Percentiles rank a stretch among this genome's conserved stretches.
Evolutionary conservation across 2,113 vertebrate genomes (phyloP).

Genomic region (Lagopus leucura): DNA sequence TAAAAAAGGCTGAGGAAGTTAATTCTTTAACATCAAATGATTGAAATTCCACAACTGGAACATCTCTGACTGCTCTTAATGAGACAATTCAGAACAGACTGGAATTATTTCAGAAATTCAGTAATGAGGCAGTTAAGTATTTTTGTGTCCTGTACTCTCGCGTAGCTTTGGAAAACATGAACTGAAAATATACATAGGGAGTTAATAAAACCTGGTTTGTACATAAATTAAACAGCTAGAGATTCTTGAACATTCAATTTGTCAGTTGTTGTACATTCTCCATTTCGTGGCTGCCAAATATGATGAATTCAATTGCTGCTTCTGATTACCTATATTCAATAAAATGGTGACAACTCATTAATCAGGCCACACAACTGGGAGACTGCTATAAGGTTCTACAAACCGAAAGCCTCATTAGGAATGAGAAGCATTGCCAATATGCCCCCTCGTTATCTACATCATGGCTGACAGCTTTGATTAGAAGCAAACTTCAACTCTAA

Average conservation of each 20-base stretch:
- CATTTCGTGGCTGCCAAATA: constrained; percentile 30
- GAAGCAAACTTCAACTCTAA: constrained; percentile 24
- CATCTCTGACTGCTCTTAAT: constrained; percentile 3
- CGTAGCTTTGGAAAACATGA: background rate
- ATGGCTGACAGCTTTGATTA: constrained; percentile 29
- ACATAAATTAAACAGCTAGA: constrained; percentile 23
- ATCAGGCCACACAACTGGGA: constrained; percentile 26
- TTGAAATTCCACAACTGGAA: constrained; percentile 46
- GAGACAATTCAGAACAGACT: background rate
- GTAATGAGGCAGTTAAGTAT: background rate
- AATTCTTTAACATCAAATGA: constrained; percentile 36
- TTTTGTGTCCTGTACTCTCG: background rate
- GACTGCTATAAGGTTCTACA: background rate
- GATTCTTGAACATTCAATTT: background rate
- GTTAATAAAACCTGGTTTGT: background rate
- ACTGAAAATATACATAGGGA: background rate
- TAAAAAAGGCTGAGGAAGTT: constrained; percentile 19
- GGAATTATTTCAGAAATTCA: constrained; percentile 21
- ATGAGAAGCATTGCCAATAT: background rate
- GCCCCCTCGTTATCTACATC: constrained; percentile 26
- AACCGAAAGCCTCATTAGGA: constrained; percentile 44
- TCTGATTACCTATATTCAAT: constrained; percentile 39
- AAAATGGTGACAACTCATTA: constrained; percentile 56
- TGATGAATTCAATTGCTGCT: background rate
- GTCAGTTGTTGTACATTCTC: constrained; percentile 33